These are phyloP conservation scores for Ciona savignyi DNA, from an alignment of 23 tunicate genomes.

Conservation along the genomic window DNA sequence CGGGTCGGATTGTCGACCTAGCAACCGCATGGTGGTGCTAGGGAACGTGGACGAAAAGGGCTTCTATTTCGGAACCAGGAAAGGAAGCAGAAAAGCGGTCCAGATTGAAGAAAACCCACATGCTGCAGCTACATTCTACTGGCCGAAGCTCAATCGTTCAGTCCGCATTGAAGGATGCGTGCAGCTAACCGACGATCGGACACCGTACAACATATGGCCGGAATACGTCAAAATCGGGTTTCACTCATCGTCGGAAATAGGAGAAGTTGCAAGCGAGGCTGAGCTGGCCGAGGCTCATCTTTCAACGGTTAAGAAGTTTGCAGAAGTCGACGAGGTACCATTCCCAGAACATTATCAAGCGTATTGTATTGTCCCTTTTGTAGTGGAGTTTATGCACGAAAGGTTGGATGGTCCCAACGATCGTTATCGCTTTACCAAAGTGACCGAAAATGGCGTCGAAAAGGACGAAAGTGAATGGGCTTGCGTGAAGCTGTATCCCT, in stretches of 20 bases:
- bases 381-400: conserved; percentile 13
- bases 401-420: neutral
- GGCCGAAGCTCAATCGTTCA: too few species aligned
- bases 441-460: neutral
- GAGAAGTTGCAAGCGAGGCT: conserved; percentile 10
- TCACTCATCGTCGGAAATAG: conserved; percentile 12
- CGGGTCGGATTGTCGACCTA: conserved; percentile 5
- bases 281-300: conserved; percentile 5
- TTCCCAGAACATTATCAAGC: conserved; percentile 8
- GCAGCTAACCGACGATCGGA: conserved; percentile 6
- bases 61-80: too few species aligned
- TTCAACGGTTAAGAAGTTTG: conserved; percentile 8
- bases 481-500: too few species aligned
- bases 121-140: too few species aligned
- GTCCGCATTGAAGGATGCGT: too few species aligned
- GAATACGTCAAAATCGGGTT: conserved; percentile 2
- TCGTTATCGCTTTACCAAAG: conserved; percentile 3
- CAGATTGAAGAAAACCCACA: too few species aligned
- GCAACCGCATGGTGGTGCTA: too few species aligned
- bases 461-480: too few species aligned
- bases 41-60: too few species aligned
- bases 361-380: conserved; percentile 8
- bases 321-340: conserved; percentile 20
- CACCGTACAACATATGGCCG: conserved; percentile 13
- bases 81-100: too few species aligned